phyloP scores from a whole-genome alignment of 1,140 invertebrate genomes.

The Sycobia sp. region DNA sequence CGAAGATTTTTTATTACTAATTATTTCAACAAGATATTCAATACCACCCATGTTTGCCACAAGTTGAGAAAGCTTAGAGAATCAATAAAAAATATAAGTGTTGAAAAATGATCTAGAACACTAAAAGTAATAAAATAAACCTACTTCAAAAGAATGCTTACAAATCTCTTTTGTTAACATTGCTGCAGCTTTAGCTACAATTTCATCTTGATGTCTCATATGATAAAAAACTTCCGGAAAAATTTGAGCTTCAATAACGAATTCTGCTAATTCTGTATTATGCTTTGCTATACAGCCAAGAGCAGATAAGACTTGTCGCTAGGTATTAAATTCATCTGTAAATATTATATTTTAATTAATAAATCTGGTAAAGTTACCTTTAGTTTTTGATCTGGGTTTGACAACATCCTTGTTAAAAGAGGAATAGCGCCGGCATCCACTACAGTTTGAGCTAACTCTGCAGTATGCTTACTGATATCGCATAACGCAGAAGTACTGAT shows the following conservation, averaged over 20 bases:
- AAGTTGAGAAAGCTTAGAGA: constrained; percentile 73
- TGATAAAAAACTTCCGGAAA: constrained; percentile 74
- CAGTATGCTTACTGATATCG: constrained; percentile 78
- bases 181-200: constrained; percentile 73
- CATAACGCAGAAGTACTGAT: constrained; percentile 69
- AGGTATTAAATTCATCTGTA: constrained; percentile 32
- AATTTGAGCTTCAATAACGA: constrained; percentile 76
- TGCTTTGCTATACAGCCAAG: constrained; percentile 75
- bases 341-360: constrained; percentile 33
- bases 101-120: background rate
- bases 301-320: constrained; percentile 71
- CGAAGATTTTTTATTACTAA: constrained; percentile 61
- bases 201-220: constrained; percentile 71
- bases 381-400: constrained; percentile 74
- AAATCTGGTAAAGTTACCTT: constrained; percentile 62
- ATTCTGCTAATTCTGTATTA: constrained; percentile 73
- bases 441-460: constrained; percentile 72
- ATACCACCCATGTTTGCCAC: constrained; percentile 79
- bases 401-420: constrained; percentile 70
- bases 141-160: constrained; percentile 75
- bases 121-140: constrained; percentile 46
- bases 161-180: constrained; percentile 76
- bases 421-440: constrained; percentile 76
- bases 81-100: background rate
- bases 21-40: constrained; percentile 72